Conservation (phyloP, 2,797 vertebrate species). For the Alcedo atthis region DNA sequence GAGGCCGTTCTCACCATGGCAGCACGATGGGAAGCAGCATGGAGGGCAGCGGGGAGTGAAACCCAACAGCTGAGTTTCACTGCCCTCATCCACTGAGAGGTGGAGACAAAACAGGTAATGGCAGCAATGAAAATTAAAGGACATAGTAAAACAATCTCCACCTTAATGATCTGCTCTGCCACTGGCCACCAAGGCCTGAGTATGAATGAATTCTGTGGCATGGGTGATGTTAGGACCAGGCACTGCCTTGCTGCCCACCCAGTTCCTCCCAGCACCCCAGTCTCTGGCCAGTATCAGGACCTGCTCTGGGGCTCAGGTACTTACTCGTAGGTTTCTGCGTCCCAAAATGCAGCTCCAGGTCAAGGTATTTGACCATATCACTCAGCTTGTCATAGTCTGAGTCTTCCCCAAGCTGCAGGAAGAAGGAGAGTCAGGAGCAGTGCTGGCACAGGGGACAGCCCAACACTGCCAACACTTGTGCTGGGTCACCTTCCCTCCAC, state of each 20-base stretch:
- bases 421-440: not conserved
- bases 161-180: no score
- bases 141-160: not conserved
- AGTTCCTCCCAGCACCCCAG: fast-evolving
- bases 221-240: not conserved
- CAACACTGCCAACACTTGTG: fast-evolving
- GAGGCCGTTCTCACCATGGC: no score
- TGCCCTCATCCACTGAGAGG: not conserved
- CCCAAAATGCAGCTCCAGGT: conserved; percentile 96
- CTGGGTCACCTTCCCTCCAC: conserved; percentile 70
- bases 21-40: no score
- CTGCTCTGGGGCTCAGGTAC: conserved; percentile 46
- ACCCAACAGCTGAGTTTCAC: not conserved
- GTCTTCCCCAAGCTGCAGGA: conserved; percentile 90
- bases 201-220: not conserved
- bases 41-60: not conserved
- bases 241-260: not conserved
- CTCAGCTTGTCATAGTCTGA: conserved; percentile 96
- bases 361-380: conserved; percentile 97
- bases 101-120: not conserved
- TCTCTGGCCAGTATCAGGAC: not conserved
- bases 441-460: not conserved
- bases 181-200: no score
- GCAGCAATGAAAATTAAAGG: not conserved
- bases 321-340: conserved; percentile 93